Evolutionary conservation across 2,888 invertebrate species (phyloP).

Genomic region (Platypus cylindrus): DNA sequence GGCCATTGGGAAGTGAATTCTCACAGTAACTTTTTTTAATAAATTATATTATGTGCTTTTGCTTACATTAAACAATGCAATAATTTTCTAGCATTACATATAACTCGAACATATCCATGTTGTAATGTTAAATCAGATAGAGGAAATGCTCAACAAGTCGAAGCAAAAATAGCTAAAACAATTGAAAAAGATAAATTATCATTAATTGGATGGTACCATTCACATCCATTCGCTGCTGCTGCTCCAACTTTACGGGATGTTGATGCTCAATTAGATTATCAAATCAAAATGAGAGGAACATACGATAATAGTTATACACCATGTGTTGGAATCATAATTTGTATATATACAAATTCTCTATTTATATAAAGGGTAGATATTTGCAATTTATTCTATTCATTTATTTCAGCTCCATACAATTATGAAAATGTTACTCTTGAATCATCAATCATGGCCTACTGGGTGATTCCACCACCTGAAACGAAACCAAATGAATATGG

Average conservation of each 20-base stretch:
- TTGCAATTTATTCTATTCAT: background rate
- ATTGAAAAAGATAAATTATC: conserved; percentile 72
- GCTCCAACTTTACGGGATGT: conserved; percentile 81
- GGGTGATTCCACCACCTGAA: conserved; percentile 95
- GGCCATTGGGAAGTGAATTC: conserved; percentile 91
- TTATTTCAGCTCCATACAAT: conserved; percentile 64
- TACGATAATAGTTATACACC: conserved; percentile 87
- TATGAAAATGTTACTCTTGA: conserved; percentile 68
- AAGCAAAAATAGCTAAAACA: conserved; percentile 68
- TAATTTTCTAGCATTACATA: no score
- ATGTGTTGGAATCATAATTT: conserved; percentile 83
- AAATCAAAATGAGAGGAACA: conserved; percentile 86
- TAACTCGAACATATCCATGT: conserved; percentile 83
- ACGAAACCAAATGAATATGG: conserved; percentile 85
- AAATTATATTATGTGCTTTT: no score
- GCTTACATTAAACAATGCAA: no score
- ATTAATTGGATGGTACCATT: conserved; percentile 92
- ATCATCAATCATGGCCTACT: conserved; percentile 75
- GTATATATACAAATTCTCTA: conserved; percentile 46
- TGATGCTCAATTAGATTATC: conserved; percentile 87
- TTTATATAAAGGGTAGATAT: background rate
- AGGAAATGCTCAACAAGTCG: conserved; percentile 62
- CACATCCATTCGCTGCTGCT: conserved; percentile 78
- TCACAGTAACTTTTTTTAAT: conserved; percentile 59
- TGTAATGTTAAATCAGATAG: conserved; percentile 68